Evolutionary conservation across 2,888 invertebrate species (phyloP).

Genomic region (Dorcus hopei): DNA sequence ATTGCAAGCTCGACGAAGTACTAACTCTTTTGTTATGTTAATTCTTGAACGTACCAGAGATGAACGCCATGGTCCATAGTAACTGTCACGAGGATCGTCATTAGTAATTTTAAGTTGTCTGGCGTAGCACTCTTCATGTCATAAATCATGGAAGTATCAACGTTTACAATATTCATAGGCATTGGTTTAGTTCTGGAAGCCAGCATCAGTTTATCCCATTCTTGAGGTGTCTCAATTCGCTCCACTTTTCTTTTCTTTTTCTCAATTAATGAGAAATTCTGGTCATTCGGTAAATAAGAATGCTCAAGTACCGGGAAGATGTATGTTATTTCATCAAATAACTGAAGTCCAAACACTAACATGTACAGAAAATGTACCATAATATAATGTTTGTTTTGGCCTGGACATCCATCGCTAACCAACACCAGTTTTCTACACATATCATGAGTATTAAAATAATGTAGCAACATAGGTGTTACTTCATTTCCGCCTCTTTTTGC

Average conservation of each 20-base stretch:
- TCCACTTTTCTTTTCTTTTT: not conserved
- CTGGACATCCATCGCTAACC: not conserved
- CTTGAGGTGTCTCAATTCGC: not conserved
- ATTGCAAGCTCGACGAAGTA: not conserved
- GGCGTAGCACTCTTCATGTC: not conserved
- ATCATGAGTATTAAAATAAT: constrained; percentile 1
- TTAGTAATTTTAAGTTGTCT: not conserved
- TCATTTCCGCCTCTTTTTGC: not conserved
- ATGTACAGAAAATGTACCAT: not conserved
- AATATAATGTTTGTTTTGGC: not conserved
- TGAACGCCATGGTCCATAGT: not conserved
- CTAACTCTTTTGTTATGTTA: not conserved
- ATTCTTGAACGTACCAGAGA: not conserved
- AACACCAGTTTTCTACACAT: not conserved
- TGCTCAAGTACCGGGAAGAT: not conserved
- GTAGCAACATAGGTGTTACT: not conserved
- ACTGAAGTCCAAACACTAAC: not conserved
- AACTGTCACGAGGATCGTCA: not conserved
- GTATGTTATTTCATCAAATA: not conserved
- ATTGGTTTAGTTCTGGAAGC: not conserved
- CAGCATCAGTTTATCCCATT: not conserved
- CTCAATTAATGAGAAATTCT: not conserved
- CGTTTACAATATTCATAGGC: not conserved
- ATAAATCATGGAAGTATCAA: not conserved
- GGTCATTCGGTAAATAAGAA: not conserved